A percentile compares a stretch with the other conserved stretches of the same genome.
Evolutionary conservation across 2,797 vertebrate genomes (phyloP).

Genomic region (Squalus acanthias): DNA sequence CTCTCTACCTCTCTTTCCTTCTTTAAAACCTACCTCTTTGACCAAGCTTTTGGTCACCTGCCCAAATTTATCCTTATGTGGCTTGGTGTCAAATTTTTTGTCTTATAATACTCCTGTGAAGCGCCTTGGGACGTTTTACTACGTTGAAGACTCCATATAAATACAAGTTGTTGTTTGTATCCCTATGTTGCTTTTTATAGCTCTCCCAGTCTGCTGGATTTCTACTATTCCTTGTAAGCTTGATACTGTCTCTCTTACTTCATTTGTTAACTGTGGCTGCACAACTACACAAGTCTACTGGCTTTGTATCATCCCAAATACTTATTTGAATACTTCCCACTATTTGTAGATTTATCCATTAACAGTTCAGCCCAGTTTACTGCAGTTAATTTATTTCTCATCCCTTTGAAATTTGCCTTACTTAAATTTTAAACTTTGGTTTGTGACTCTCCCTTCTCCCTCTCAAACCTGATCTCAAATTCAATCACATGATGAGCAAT

Average conservation of each 20-base stretch:
- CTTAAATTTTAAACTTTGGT: not conserved
- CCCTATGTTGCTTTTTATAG: not conserved
- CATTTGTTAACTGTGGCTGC: not conserved
- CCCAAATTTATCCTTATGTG: too few relatives aligned
- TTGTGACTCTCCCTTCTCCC: not conserved
- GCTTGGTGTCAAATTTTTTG: too few relatives aligned
- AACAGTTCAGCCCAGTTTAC: not conserved
- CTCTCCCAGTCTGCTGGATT: not conserved
- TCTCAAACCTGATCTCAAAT: not conserved
- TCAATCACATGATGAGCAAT: not conserved
- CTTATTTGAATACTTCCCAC: not conserved
- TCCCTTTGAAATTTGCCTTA: not conserved
- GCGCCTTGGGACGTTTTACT: too few relatives aligned
- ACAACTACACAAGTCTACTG: not conserved
- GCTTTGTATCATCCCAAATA: not conserved
- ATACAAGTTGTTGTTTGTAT: not conserved
- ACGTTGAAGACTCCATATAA: too few relatives aligned
- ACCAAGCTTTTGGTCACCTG: too few relatives aligned
- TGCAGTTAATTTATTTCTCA: not conserved
- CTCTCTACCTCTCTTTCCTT: too few relatives aligned
- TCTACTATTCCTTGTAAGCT: not conserved
- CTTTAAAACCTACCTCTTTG: too few relatives aligned
- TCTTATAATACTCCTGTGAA: too few relatives aligned
- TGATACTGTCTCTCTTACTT: not conserved
- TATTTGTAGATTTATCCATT: not conserved